Percentiles rank a stretch among this genome's conserved stretches.
phyloP scores from a whole-genome alignment of 2,797 vertebrate species.

The Tarsius wallacei region DNA sequence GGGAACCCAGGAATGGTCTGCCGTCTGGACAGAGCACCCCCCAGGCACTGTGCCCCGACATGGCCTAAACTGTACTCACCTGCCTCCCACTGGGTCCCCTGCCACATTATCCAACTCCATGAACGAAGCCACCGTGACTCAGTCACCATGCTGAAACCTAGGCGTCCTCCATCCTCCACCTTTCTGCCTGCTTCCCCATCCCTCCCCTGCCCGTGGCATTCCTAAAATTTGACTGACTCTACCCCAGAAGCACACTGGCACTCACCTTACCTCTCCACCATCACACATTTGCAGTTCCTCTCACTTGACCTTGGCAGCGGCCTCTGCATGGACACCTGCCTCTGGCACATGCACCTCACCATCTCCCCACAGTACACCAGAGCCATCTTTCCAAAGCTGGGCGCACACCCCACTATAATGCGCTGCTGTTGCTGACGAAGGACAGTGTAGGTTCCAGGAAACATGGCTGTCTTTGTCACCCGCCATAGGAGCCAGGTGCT shows the following conservation, averaged over 20 bases:
- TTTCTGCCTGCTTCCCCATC: neutral
- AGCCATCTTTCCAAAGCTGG: neutral
- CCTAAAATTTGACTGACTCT: neutral
- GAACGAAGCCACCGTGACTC: neutral
- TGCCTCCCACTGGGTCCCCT: neutral
- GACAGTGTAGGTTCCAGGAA: neutral
- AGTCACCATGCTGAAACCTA: neutral
- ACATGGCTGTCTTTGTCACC: neutral
- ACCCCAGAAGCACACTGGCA: neutral
- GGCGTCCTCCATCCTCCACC: neutral
- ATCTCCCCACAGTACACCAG: neutral
- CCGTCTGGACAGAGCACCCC: neutral
- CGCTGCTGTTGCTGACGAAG: neutral
- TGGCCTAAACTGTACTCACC: neutral
- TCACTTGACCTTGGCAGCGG: neutral
- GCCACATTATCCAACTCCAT: neutral
- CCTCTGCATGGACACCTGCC: neutral
- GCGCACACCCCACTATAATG: neutral
- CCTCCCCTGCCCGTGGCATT: neutral
- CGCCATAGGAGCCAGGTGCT: neutral
- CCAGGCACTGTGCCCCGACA: fast-evolving
- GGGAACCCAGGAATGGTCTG: neutral
- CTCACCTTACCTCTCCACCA: neutral
- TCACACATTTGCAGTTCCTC: neutral
- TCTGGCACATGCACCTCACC: neutral